Evolutionary conservation across 2,797 vertebrate species (phyloP), one percentile per base, ranked within the genome.

Genomic region (Phoebastria nigripes): DNA sequence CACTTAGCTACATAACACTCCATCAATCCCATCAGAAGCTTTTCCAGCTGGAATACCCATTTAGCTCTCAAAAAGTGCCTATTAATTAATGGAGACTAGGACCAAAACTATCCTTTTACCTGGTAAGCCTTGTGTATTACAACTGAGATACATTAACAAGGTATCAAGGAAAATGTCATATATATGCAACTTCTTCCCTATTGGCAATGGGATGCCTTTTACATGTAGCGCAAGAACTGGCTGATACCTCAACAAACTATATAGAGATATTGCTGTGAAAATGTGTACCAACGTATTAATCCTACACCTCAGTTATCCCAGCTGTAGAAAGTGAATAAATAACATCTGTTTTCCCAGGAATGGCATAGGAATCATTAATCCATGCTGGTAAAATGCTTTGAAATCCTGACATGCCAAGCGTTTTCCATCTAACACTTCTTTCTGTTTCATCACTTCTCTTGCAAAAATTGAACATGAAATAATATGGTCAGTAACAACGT

Each of bases 381-480:
- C 29, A 56, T 37, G 52, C 39, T 51, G 35, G 49, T 54, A 85
- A 87, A 93, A 82, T 62, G 63, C 26, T 87, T 6, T 85, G 78
- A 95, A 96, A 96, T 69, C 65, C 88, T 92, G 74, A 87, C 83
- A 89, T 4, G 28, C 33, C 44, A 85, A 70, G 35, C 41, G 58
- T 82, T 94, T 84, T 88, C 35, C 49, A 41, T 82, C 47, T 77
- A 93, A 93, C 14, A n/a, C 42, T 77, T 93, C 52, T 12, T 73
- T 72, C 49, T 42, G 35, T 89, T 92, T 94, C 78, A 94, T 83
- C 87, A 85, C 37, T 87, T 59, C 54, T 87, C 89, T 90, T 92
- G 63, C 74, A 92, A 92, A 89, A 96, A 82, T 24, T 82, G 78
- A 93, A 80, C 33, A 56, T 77, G 91, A 89, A 95, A 71, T 85